Base-by-base conservation (phyloP, 2,113 vertebrate genomes). In the Neolamprologus sp. region DNA sequence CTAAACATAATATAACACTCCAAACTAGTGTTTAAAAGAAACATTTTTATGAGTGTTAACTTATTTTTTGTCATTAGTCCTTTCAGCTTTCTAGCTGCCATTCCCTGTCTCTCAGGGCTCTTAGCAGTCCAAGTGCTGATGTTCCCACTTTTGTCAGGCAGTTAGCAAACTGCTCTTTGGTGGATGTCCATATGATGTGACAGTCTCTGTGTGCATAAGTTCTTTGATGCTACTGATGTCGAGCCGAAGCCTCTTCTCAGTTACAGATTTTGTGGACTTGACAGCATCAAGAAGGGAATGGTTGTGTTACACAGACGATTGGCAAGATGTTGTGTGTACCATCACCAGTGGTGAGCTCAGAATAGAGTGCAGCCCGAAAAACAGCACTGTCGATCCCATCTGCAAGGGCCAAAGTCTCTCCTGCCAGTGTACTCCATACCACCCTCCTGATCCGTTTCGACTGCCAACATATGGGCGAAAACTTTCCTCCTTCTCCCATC, bases 71-170 rank as follows among this genome's bases (percentile, higher is more conserved):
- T 49, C 47, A 49, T 49, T 49, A 19, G 16, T 49, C 7, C 47
- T 49, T 49, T 19, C 7, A 49, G 47, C 0, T 3, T 9, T 17
- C 0, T 0, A 47, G 45, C 0, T 47, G 45, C 47, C 47, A 49
- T 49, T 49, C 47, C 16, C 16, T 1, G 0, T 49, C 47, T 9
- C 7, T 49, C 14, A 17, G 7, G 47, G 47, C 47, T 49, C 47
- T 49, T 19, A 49, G 7, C 1, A 49, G 47, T 5, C 16, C 16
- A 49, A 17, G 2, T 49, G 47, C 16, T 49, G 7, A 2, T 49
- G 47, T 49, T 3, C 2, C 16, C 16, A 49, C 0, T 49, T 49
- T 1, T 49, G 16, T 49, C 1, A 49, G 16, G 16, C 16, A 49
- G 2, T 49, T 49, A 17, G 4, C 47, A 2, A 49, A 7, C 47